Base-by-base conservation (phyloP, 2,797 vertebrate genomes). In the Alauda arvensis region DNA sequence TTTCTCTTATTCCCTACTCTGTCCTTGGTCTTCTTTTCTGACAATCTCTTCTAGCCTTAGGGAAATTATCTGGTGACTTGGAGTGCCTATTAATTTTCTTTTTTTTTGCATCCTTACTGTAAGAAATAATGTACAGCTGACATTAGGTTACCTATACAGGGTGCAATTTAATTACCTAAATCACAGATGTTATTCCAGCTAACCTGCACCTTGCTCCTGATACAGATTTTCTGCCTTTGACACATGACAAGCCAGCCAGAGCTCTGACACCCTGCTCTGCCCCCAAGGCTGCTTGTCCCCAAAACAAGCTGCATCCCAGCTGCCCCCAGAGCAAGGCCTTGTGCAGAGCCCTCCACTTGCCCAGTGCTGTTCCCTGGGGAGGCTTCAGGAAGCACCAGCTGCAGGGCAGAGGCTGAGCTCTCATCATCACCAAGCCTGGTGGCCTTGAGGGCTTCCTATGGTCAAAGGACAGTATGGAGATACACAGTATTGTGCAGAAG, bases 401-500 rank as follows among this genome's bases (percentile, higher is more conserved):
- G 42, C 42, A 42, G 19, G 4, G 59, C 46, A 62, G 61, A 31
- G 31, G 15, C 74, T 67, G 57, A 89, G 67, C 29, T 67, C 77
- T 20, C 77, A 42, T 4, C 42, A 37, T 13, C 34, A 56, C 26
- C 31, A n/a, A 33, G 14, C 16, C 59, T 28, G 23, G 20, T 9
- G 59, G 46, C 23, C 33, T 26, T n/a, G 19, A 56, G 66, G 15
- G 24, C 5, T 61, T 52, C 31, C 23, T 19, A 2, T 1, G 8
- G 31, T 46, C 77, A 52, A 29, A 75, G n/a, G 20, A 34, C 21
- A 51, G 10, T 7, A 7, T 13, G 33, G 52, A 65, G 15, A 61
- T 8, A 9, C 0, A 18, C 1, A 8, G 6, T 19, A 2, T 0
- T 51, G 34, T n/a, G 20, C 43, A 57, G 29, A 63, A 62, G 13